These are phyloP conservation scores for Drosophila pseudoobscura DNA, from an alignment of 1,140 invertebrate genomes.

Conservation along the genomic window DNA sequence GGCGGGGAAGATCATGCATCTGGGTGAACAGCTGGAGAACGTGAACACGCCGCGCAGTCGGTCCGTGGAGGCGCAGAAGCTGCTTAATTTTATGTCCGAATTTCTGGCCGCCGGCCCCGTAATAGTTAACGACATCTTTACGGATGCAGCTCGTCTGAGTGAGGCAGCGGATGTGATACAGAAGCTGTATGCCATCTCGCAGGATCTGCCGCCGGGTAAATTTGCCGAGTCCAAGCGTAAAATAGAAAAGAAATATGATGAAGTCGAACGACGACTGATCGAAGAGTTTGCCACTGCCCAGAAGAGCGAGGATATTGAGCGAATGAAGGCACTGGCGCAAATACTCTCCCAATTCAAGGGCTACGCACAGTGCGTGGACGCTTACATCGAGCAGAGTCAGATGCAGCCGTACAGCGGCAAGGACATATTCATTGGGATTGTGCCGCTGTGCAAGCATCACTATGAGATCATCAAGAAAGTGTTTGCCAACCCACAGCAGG, in stretches of 20 bases:
- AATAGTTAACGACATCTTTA: conserved; percentile 93
- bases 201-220: conserved; percentile 94
- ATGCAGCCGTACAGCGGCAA: conserved; percentile 88
- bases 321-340: conserved; percentile 96
- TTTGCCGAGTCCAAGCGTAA: conserved; percentile 95
- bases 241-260: conserved; percentile 97
- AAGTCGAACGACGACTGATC: conserved; percentile 96
- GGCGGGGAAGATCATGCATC: conserved; percentile 97
- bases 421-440: conserved; percentile 95
- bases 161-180: conserved; percentile 99
- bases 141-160: conserved; percentile 93
- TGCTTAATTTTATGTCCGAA: conserved; percentile 97
- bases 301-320: conserved; percentile 90
- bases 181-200: conserved; percentile 97
- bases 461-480: conserved; percentile 95
- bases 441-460: conserved; percentile 95
- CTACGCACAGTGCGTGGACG: conserved; percentile 97
- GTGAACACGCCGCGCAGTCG: conserved; percentile 97
- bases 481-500: conserved; percentile 97
- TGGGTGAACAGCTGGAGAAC: conserved; percentile 98
- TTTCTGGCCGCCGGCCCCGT: conserved; percentile 93
- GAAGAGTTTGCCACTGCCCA: conserved; percentile 97
- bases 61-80: conserved; percentile 96
- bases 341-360: conserved; percentile 98
- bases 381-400: conserved; percentile 98